Conservation (phyloP, 2,113 vertebrate species). For the Silurus meridionalis region DNA sequence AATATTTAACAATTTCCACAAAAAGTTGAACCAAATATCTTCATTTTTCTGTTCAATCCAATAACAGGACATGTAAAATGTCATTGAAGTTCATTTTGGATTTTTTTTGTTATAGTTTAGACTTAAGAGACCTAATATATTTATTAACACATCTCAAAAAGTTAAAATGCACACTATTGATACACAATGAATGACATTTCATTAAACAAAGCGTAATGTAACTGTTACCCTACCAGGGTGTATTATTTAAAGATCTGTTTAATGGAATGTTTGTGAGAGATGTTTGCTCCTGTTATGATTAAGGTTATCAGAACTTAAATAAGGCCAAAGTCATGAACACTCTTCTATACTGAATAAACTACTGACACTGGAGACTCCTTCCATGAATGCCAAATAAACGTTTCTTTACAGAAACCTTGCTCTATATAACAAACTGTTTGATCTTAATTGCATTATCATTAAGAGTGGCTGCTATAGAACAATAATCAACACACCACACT, state of each 20-base stretch:
- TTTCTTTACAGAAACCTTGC: neutral
- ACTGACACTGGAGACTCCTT: neutral
- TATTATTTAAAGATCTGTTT: neutral
- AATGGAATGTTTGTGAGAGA: neutral
- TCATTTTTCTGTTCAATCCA: neutral
- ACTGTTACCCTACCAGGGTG: neutral
- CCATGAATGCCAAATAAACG: neutral
- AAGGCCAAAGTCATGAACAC: neutral
- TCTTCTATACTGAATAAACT: neutral
- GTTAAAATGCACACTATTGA: neutral
- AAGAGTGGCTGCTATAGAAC: neutral
- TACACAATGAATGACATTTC: neutral
- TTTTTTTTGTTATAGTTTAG: neutral
- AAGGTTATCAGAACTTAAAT: neutral
- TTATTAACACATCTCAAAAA: neutral
- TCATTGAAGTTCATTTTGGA: neutral
- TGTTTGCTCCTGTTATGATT: neutral
- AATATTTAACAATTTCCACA: neutral
- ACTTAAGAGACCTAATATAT: neutral
- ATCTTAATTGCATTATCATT: neutral
- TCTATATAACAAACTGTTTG: neutral
- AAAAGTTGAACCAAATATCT: neutral
- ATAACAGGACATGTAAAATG: neutral
- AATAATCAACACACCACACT: neutral
- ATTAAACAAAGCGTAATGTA: neutral